Conservation (phyloP, 1,140 invertebrate genomes). For the Lamellibrachia luymesi region DNA sequence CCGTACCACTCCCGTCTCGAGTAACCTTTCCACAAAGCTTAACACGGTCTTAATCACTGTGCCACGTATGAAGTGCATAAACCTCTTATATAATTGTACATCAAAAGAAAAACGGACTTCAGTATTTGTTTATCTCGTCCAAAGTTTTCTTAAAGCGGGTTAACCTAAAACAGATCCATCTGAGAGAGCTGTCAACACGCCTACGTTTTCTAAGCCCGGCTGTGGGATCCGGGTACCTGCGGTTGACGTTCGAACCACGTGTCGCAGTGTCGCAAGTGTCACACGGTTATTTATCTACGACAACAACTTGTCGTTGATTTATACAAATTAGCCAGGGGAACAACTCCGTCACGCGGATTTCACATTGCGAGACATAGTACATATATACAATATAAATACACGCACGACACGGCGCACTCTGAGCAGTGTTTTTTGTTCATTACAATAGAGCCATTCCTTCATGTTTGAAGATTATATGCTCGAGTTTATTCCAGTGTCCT, state of each 20-base stretch:
- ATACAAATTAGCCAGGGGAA: not conserved
- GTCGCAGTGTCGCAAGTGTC: not conserved
- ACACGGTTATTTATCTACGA: not conserved
- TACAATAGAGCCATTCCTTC: too few relatives aligned
- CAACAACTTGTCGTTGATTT: not conserved
- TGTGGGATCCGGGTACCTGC: not conserved
- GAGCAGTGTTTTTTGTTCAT: too few relatives aligned
- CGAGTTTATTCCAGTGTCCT: too few relatives aligned
- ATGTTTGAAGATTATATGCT: too few relatives aligned
- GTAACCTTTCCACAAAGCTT: not conserved
- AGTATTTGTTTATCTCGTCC: not conserved
- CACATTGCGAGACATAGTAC: not conserved
- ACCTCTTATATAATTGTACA: not conserved
- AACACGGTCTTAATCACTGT: not conserved
- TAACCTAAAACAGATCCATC: not conserved
- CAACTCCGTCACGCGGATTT: not conserved
- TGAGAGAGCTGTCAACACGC: not conserved
- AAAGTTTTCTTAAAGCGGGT: not conserved
- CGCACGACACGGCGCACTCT: not conserved
- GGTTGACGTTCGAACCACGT: too few relatives aligned
- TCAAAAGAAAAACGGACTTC: not conserved
- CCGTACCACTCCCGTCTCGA: not conserved
- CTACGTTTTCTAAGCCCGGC: not conserved
- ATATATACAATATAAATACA: not conserved
- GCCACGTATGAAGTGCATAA: not conserved